Percentiles rank a stretch among this genome's conserved stretches.
Evolutionary conservation across 2,113 vertebrate species (phyloP).

Genomic region (Hypanus sabinus): DNA sequence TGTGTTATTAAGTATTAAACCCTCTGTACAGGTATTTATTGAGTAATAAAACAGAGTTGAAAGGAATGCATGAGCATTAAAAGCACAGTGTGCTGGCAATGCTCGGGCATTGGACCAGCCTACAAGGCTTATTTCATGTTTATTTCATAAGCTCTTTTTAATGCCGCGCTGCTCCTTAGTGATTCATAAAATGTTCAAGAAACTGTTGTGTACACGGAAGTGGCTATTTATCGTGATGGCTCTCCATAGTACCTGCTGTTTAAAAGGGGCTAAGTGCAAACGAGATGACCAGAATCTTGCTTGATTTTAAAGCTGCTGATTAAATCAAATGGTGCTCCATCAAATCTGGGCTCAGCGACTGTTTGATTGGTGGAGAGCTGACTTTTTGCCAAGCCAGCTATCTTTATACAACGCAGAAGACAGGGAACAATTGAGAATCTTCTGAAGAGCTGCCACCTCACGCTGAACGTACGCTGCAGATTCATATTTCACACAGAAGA

Average conservation of each 20-base stretch:
- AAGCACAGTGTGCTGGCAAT: background rate
- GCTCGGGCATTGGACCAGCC: background rate
- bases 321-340: too few species aligned
- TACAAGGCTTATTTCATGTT: background rate
- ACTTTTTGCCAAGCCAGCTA: background rate
- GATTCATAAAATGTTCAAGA: background rate
- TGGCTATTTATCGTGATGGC: background rate
- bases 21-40: conserved; percentile 3
- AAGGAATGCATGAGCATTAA: background rate
- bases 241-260: background rate
- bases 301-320: background rate
- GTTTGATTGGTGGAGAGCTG: background rate
- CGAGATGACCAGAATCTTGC: background rate
- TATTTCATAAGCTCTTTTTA: background rate
- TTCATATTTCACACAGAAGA: background rate
- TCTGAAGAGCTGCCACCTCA: background rate
- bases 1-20: conserved; percentile 2
- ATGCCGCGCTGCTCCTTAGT: background rate
- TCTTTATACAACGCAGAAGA: background rate
- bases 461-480: background rate
- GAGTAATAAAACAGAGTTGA: conserved; percentile 24
- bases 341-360: background rate
- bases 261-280: background rate
- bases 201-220: background rate
- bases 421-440: background rate